Conservation (phyloP, 2,113 vertebrate species). For the Typhlomys cinereus region DNA sequence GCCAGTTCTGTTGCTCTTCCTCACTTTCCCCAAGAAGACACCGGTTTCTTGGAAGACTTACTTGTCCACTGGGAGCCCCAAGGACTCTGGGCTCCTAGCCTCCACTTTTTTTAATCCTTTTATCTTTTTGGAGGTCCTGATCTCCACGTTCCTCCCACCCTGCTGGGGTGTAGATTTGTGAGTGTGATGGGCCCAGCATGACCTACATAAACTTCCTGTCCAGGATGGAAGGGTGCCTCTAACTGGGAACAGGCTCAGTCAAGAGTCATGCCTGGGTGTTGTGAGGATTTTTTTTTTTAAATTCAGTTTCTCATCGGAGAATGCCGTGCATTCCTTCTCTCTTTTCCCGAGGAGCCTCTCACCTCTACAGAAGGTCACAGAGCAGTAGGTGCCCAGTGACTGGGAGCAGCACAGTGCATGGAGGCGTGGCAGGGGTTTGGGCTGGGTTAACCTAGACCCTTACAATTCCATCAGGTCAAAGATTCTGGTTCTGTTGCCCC, state of each 20-base stretch:
- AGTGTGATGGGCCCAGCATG: not conserved
- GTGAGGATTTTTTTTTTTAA: conserved; percentile 47
- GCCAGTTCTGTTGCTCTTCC: not conserved
- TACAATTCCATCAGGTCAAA: not conserved
- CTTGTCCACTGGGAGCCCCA: not conserved
- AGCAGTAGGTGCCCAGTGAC: conserved; percentile 41
- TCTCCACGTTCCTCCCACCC: not conserved
- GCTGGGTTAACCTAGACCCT: not conserved
- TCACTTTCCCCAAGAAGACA: not conserved
- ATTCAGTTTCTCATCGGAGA: conserved; percentile 54
- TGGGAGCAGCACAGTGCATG: not conserved
- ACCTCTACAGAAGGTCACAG: not conserved
- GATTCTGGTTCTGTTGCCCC: not conserved
- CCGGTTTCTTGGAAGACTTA: not conserved
- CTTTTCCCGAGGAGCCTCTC: conserved; percentile 34
- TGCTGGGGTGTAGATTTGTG: not conserved
- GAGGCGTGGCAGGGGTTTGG: not conserved
- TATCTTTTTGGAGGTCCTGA: not conserved
- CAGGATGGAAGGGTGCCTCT: not conserved
- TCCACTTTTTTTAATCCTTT: no score
- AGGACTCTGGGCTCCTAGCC: not conserved
- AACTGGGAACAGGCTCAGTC: conserved; percentile 42
- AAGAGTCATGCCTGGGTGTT: conserved; percentile 8
- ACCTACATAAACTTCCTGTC: conserved; percentile 27
- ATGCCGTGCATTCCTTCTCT: conserved; percentile 9